Evolutionary conservation across 2,888 invertebrate genomes (phyloP).

Genomic region (Ethmia dodecea): DNA sequence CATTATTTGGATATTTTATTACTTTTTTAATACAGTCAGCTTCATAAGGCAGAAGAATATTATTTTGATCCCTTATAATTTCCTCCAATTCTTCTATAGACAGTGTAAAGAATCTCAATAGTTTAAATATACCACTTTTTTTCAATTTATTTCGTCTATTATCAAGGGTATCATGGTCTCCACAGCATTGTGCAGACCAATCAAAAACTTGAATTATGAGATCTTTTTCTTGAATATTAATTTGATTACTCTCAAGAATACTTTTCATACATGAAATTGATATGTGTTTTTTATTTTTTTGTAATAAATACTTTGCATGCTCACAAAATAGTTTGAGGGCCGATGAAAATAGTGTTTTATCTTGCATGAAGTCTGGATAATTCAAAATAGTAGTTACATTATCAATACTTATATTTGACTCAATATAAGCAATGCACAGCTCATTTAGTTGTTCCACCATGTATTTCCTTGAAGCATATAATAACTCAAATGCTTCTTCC

Average conservation of each 20-base stretch:
- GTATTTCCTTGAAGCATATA: slow-evolving; percentile 83
- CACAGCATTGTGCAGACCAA: slow-evolving; percentile 75
- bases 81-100: slow-evolving; percentile 54
- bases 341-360: slow-evolving; percentile 65
- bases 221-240: slow-evolving; percentile 72
- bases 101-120: slow-evolving; percentile 61
- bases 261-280: slow-evolving; percentile 64
- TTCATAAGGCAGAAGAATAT: slow-evolving; percentile 51
- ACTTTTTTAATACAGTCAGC: slow-evolving; percentile 31
- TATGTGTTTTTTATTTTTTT: slow-evolving; percentile 65
- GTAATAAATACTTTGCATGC: slow-evolving; percentile 73
- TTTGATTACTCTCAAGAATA: slow-evolving; percentile 66
- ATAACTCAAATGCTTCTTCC: slow-evolving; percentile 78
- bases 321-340: slow-evolving; percentile 76
- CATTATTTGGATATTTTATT: slow-evolving; percentile 25
- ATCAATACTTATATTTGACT: slow-evolving; percentile 72
- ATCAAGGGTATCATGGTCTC: slow-evolving; percentile 47
- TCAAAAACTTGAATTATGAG: slow-evolving; percentile 71
- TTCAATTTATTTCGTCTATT: slow-evolving; percentile 61
- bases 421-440: slow-evolving; percentile 72
- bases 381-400: slow-evolving; percentile 78
- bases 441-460: slow-evolving; percentile 72
- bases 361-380: slow-evolving; percentile 78
- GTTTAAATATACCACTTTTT: slow-evolving; percentile 55
- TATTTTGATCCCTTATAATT: slow-evolving; percentile 41